These are phyloP conservation scores for Pangasianodon gigas DNA, from an alignment of 2,113 vertebrate genomes.

Conservation along the genomic window DNA sequence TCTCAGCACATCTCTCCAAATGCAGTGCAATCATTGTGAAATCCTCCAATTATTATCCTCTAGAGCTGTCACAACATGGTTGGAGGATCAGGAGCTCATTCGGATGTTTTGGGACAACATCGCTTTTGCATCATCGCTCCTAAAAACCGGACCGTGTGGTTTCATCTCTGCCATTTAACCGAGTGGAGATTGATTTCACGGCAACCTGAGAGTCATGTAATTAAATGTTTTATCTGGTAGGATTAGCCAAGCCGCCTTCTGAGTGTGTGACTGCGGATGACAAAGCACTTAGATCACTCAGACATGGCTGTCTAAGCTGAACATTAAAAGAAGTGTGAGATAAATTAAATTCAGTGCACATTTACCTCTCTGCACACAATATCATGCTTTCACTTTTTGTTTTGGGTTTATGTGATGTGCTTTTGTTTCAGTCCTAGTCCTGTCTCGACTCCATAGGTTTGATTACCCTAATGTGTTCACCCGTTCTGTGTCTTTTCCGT, in stretches of 20 bases:
- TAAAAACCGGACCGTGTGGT: not conserved
- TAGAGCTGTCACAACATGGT: not conserved
- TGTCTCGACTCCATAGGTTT: not conserved
- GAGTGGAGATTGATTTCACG: conserved; percentile 6
- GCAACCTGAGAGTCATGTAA: conserved; percentile 2
- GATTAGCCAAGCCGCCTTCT: not conserved
- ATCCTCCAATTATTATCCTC: not conserved
- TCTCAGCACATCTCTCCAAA: not conserved
- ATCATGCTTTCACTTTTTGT: not conserved
- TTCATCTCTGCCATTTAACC: not conserved
- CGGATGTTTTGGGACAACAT: not conserved
- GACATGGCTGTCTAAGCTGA: not conserved
- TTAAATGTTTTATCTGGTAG: conserved; percentile 37
- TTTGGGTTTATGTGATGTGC: not conserved
- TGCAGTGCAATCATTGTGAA: not conserved
- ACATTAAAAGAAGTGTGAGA: not conserved
- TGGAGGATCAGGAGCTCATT: not conserved
- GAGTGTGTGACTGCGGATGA: not conserved
- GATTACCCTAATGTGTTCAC: not conserved
- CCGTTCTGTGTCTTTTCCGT: not conserved
- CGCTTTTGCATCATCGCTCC: not conserved
- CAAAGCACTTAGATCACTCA: not conserved
- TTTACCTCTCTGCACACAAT: not conserved
- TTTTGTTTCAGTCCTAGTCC: not conserved
- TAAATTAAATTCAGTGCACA: not conserved